Evolutionary conservation across 2,888 invertebrate species (phyloP).

Genomic region (Xestoiulus laeticollis): DNA sequence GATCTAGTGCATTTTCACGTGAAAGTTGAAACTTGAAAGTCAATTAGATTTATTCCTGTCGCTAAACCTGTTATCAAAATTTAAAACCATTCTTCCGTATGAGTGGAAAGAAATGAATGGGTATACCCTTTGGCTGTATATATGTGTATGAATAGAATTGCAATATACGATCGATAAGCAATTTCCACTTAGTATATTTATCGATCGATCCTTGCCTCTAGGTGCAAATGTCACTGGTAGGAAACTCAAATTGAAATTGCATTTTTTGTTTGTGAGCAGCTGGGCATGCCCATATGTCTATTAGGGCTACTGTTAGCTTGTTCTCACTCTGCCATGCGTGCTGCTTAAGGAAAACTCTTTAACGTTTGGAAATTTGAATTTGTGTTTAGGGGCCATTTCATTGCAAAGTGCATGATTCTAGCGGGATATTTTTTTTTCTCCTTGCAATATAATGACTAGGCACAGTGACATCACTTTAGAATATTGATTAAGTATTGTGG

Average conservation of each 20-base stretch:
- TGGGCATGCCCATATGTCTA: neutral
- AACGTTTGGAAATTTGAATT: neutral
- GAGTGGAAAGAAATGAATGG: too few relatives aligned
- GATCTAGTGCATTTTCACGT: too few relatives aligned
- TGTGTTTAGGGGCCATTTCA: neutral
- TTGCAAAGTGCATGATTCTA: too few relatives aligned
- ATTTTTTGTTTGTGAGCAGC: constrained; percentile 14
- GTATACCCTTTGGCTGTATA: neutral
- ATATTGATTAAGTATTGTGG: neutral
- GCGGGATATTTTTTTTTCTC: neutral
- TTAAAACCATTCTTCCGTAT: too few relatives aligned
- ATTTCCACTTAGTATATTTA: constrained; percentile 2
- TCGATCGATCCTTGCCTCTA: neutral
- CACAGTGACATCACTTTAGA: neutral
- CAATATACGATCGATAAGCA: neutral
- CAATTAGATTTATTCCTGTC: neutral
- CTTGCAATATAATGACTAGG: neutral
- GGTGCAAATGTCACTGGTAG: neutral
- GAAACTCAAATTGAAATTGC: constrained; percentile 15
- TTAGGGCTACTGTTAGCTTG: neutral
- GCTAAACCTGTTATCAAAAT: neutral
- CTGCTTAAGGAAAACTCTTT: neutral
- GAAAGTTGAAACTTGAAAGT: too few relatives aligned
- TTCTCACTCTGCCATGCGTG: neutral
- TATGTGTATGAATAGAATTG: neutral